Conservation (phyloP, 2,113 vertebrate species). For the Hippocampus comes region DNA sequence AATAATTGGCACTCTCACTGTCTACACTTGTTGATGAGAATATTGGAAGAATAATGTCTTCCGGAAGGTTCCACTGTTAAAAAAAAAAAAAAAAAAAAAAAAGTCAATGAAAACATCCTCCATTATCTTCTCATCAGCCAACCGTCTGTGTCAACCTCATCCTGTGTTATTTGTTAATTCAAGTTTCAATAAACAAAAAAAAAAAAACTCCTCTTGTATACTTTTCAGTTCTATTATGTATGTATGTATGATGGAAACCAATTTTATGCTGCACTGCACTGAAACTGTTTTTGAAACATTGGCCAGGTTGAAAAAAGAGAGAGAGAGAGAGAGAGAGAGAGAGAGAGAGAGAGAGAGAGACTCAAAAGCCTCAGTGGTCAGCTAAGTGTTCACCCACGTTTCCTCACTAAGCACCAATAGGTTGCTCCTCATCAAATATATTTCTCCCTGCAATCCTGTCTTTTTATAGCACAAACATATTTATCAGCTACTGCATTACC, state of each 20-base stretch:
- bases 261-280: slow-evolving; percentile 9
- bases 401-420: slow-evolving; percentile 52
- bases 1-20: not conserved
- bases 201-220: not conserved
- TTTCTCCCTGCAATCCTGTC: slow-evolving; percentile 63
- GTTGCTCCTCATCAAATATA: slow-evolving; percentile 66
- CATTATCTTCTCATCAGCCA: not conserved
- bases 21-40: too few species aligned
- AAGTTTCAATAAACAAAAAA: not conserved
- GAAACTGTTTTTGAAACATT: slow-evolving; percentile 18
- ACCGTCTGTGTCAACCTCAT: not conserved
- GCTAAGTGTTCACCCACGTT: slow-evolving; percentile 43
- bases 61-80: not conserved
- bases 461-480: slow-evolving; percentile 77
- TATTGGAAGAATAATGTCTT: too few species aligned
- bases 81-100: not conserved
- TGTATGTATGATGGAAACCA: not conserved
- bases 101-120: too few species aligned
- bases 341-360: too few species aligned
- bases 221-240: slow-evolving; percentile 8
- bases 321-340: too few species aligned
- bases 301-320: slow-evolving; percentile 19
- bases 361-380: slow-evolving; percentile 5
- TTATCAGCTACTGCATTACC: slow-evolving; percentile 69
- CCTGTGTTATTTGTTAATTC: not conserved